A percentile compares a stretch with the other conserved stretches of the same genome.
phyloP scores from a whole-genome alignment of 2,113 vertebrate species.

The Tychaedon coryphoeus region DNA sequence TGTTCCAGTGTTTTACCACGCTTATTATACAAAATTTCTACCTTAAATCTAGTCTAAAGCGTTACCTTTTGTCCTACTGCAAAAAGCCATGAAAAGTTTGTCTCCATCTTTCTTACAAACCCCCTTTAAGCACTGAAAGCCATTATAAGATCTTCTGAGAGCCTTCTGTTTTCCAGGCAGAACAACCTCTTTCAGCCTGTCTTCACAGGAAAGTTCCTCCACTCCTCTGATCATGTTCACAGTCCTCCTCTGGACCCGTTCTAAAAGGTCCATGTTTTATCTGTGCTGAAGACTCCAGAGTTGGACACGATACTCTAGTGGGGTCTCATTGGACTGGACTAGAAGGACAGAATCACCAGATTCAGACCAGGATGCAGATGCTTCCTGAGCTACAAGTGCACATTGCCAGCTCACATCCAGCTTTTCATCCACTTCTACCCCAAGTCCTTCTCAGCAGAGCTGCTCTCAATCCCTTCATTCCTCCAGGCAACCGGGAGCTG shows the following conservation, averaged over 20 bases:
- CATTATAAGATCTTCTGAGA: neutral
- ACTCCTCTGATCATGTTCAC: neutral
- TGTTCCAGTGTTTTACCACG: neutral
- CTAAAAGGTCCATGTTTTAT: neutral
- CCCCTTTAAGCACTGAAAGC: neutral
- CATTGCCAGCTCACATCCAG: neutral
- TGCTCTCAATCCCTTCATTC: neutral
- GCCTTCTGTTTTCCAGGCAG: neutral
- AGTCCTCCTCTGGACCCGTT: neutral
- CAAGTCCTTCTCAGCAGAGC: neutral
- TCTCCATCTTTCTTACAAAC: neutral
- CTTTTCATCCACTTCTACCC: neutral
- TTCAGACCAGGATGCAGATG: neutral
- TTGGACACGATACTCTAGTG: too few species aligned
- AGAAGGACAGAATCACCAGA: neutral
- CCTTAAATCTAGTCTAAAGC: neutral
- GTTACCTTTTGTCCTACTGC: neutral
- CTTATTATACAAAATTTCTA: neutral
- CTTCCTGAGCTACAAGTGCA: neutral
- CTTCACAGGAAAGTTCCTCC: neutral
- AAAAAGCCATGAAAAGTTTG: accelerated
- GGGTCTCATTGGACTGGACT: neutral
- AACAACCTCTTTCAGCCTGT: neutral
- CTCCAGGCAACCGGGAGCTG: accelerated
- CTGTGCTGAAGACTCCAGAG: neutral